Evolutionary conservation across 2,113 vertebrate species (phyloP).

Genomic region (Gallinago media): DNA sequence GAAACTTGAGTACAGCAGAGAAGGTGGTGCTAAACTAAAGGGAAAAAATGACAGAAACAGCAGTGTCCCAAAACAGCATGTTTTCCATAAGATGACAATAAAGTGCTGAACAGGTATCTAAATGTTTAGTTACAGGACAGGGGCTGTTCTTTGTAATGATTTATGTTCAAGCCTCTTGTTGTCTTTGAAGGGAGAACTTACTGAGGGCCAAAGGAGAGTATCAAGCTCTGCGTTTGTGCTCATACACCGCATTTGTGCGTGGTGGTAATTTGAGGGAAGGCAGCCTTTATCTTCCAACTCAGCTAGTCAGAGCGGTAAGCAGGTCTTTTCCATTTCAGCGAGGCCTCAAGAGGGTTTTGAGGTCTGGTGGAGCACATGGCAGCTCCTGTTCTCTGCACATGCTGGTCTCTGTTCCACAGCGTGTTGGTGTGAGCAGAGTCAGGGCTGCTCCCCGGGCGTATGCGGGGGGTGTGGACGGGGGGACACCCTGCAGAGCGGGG

Average conservation of each 20-base stretch:
- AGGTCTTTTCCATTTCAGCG: not conserved
- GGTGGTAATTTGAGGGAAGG: not conserved
- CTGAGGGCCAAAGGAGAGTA: not conserved
- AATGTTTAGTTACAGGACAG: not conserved
- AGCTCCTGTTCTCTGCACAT: not conserved
- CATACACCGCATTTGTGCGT: accelerated
- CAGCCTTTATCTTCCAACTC: not conserved
- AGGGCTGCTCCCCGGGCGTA: accelerated
- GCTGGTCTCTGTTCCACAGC: accelerated
- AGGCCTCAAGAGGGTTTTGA: not conserved
- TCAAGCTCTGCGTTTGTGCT: not conserved
- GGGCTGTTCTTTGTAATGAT: not conserved
- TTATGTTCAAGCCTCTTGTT: not conserved
- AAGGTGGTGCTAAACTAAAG: not conserved
- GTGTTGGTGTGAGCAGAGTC: accelerated
- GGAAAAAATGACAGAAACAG: not conserved
- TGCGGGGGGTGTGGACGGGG: not conserved
- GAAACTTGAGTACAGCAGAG: not conserved
- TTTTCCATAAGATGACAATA: not conserved
- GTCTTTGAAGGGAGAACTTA: not conserved
- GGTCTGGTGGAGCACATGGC: not conserved
- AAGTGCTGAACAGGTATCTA: not conserved
- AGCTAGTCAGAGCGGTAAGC: not conserved
- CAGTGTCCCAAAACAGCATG: not conserved
- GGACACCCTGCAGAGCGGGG: not conserved